Base-by-base conservation (phyloP, 1,140 invertebrate species). In the Bombus balteatus region DNA sequence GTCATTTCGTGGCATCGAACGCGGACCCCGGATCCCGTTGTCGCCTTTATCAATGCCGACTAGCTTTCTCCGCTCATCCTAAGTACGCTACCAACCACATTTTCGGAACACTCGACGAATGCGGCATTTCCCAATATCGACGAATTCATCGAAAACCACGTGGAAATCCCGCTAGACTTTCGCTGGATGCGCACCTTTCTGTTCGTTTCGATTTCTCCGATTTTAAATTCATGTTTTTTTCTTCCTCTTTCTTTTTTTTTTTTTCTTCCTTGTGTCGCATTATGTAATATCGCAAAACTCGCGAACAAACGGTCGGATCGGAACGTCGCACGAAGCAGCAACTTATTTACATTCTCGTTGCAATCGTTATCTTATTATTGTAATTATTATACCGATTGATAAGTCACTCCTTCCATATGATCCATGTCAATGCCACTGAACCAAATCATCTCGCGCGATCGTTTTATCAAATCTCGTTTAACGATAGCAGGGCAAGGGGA, bases 281-380 rank as follows among this genome's bases (percentile, higher is more conserved):
- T 86, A 88, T n/a, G 43, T 88, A 89, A 89, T 68, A 80, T 37
- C 68, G 66, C 65, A 39, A 47, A 73, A 32, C 39, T 47, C 9
- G 43, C 34, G 70, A 10, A 37, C 28, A 47, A 75, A 41, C 25
- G 41, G 10, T 39, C 0, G 15, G 41, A 6, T 15, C 22, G 32
- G 41, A 22, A 10, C 41, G 22, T 22, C 12, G 13, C 65, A 28
- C 57, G 62, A 71, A 53, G 73, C 47, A 12, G 66, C 47, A 66
- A 86, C 83, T 88, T 90, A 90, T 90, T 90, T 88, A 81, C 81
- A 88, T 88, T 90, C 41, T 53, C 73, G 70, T 8, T 90, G 89
- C 89, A 90, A 88, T 83, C 78, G 43, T 71, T 90, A 88, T 84
- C 83, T 88, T 90, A 90, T 90, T 88, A 88, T 90, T 90, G 73